Base-by-base conservation (phyloP, 2,113 vertebrate genomes). In the Trinectes maculatus region DNA sequence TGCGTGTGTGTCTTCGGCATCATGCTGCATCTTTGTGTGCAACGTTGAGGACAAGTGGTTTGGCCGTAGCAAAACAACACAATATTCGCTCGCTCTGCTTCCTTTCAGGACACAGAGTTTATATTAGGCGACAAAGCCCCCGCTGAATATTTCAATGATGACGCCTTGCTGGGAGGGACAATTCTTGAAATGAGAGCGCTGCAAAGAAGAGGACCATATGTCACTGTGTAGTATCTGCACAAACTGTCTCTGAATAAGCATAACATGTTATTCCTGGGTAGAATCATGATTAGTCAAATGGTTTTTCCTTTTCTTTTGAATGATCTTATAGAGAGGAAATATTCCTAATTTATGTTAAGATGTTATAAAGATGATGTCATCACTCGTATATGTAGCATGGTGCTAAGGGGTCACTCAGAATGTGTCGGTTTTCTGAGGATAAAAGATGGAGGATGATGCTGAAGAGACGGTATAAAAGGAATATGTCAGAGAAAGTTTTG, bases 71-170 rank as follows among this genome's bases (percentile, higher is more conserved):
- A n/a, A n/a, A 64, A 39, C 13, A 62, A 39, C 26, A 71, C 43
- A 59, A 40, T 18, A 31, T 54, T 47, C 19, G 29, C 31, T 8
- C 72, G 19, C 51, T 43, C 43, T 40, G 48, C 49, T 25, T 10
- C 53, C 11, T 80, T 51, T 64, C 53, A 58, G 64, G 79, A 77
- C 69, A 44, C 33, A 8, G 33, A 21, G 72, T 71, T 83, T 68
- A 74, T 66, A 65, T 68, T 19, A 62, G 72, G 71, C 67, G 40
- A 65, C 52, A 74, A 44, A 33, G 6, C 19, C 37, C 18, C 18
- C 8, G 56, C 36, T 78, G 80, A 76, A 79, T 73, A 77, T 80
- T 52, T 58, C 54, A 72, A n/a, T 52, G 53, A 61, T 33, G 8
- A 33, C 28, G 21, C 53, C 18, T 53, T 51, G 10, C 54, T 29